phyloP scores from a whole-genome alignment of 1,140 invertebrate genomes.

The Apolygus lucorum region DNA sequence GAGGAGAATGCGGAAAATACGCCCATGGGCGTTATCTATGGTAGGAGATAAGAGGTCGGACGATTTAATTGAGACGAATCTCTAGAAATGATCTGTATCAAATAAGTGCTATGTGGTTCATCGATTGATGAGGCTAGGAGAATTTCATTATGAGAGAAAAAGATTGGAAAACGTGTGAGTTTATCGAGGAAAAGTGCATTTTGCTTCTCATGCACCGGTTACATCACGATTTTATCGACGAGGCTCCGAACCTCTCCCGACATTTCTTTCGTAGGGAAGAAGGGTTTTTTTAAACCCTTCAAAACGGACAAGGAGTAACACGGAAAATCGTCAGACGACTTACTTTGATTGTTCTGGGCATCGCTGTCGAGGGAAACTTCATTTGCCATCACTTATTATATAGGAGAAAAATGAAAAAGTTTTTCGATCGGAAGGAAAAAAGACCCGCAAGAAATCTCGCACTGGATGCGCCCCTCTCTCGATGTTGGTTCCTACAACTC shows the following conservation, averaged over 20 bases:
- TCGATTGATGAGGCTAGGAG: too few relatives aligned
- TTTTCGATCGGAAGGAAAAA: not conserved
- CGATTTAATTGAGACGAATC: too few relatives aligned
- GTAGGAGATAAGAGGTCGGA: not conserved
- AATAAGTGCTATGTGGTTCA: too few relatives aligned
- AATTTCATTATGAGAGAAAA: too few relatives aligned
- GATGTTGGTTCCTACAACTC: not conserved
- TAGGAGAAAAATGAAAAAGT: slow-evolving; percentile 2
- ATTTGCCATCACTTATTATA: slow-evolving; percentile 22
- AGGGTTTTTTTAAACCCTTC: too few relatives aligned
- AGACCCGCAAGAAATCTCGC: not conserved
- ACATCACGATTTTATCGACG: slow-evolving; percentile 20
- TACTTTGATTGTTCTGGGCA: slow-evolving; percentile 15
- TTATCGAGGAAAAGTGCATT: slow-evolving; percentile 1
- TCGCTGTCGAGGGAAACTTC: slow-evolving; percentile 19
- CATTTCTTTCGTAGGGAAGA: not conserved
- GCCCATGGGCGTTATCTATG: not conserved
- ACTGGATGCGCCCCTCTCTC: not conserved
- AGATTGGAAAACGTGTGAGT: too few relatives aligned
- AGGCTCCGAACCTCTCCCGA: not conserved
- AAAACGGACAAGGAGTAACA: too few relatives aligned
- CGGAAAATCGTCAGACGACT: not conserved
- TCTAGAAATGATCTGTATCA: too few relatives aligned
- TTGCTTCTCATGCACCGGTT: slow-evolving; percentile 18
- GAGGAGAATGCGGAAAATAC: too few relatives aligned